A percentile compares a stretch with the other conserved stretches of the same genome.
phyloP scores from a whole-genome alignment of 2,113 vertebrate genomes.

The Leptodactylus fuscus region DNA sequence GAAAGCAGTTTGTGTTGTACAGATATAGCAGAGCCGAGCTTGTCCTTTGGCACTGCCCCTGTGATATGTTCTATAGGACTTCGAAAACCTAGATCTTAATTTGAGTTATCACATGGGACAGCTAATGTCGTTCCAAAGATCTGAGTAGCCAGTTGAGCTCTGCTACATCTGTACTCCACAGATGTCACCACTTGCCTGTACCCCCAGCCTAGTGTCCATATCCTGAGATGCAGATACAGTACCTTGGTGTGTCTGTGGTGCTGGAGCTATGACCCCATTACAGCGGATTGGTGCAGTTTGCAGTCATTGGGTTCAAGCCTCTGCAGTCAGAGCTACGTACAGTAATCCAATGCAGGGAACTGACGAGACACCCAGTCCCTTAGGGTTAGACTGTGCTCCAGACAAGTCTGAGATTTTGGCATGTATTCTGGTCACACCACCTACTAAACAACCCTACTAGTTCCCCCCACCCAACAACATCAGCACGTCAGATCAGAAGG shows the following conservation, averaged over 20 bases:
- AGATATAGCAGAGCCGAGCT: neutral
- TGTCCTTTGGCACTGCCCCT: neutral
- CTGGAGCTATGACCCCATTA: neutral
- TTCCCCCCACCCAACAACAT: slow-evolving; percentile 36
- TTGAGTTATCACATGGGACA: neutral
- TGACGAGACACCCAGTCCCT: slow-evolving; percentile 56
- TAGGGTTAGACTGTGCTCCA: slow-evolving; percentile 57
- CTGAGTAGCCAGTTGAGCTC: neutral
- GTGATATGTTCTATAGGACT: neutral
- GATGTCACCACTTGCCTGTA: neutral
- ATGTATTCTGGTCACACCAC: slow-evolving; percentile 44
- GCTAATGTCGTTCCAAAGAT: neutral
- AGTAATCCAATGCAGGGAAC: slow-evolving; percentile 25
- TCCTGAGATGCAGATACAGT: neutral
- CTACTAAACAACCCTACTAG: slow-evolving; percentile 20
- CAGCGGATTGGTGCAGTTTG: neutral
- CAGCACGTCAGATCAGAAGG: slow-evolving; percentile 52
- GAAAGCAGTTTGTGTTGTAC: too few relatives aligned
- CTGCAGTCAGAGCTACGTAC: accelerated
- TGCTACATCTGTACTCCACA: neutral
- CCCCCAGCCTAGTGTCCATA: neutral
- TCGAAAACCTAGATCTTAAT: neutral
- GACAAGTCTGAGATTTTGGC: slow-evolving; percentile 47
- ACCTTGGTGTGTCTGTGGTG: slow-evolving; percentile 13
- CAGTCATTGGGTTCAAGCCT: neutral